Conservation (phyloP, 2,113 vertebrate genomes). For the Tinamus guttatus region DNA sequence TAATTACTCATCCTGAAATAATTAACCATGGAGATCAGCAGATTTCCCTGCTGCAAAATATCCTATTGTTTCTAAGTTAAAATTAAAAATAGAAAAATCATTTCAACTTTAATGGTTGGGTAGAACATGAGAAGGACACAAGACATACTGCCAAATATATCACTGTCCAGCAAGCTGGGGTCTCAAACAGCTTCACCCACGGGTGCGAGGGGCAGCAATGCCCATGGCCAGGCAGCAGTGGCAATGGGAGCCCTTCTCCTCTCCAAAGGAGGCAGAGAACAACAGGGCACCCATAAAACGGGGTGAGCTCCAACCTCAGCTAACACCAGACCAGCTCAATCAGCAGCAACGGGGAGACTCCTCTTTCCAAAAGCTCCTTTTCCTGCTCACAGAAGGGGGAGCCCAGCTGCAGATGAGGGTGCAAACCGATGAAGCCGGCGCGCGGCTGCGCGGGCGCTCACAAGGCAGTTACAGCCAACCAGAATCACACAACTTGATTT, state of each 20-base stretch:
- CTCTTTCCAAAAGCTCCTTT: neutral
- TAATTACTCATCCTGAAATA: neutral
- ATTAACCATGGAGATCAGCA: neutral
- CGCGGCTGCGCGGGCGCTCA: neutral
- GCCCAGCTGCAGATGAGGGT: neutral
- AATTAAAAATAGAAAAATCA: neutral
- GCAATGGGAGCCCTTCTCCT: neutral
- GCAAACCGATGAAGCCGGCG: neutral
- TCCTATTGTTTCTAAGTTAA: neutral
- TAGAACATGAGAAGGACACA: neutral
- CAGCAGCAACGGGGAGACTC: neutral
- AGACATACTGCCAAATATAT: neutral
- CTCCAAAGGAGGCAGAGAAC: neutral
- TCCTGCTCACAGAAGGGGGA: neutral
- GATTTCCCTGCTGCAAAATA: neutral
- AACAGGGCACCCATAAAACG: no score
- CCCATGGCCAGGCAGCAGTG: accelerated
- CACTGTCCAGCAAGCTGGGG: neutral
- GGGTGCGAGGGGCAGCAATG: accelerated
- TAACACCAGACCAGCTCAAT: neutral
- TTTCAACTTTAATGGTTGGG: neutral
- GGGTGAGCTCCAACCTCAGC: neutral
- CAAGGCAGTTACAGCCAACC: constrained; percentile 23
- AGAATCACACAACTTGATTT: constrained; percentile 70
- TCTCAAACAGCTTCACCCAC: neutral